These are phyloP conservation scores for Nesoenas mayeri DNA, from an alignment of 2,113 vertebrate genomes.

Conservation along the genomic window DNA sequence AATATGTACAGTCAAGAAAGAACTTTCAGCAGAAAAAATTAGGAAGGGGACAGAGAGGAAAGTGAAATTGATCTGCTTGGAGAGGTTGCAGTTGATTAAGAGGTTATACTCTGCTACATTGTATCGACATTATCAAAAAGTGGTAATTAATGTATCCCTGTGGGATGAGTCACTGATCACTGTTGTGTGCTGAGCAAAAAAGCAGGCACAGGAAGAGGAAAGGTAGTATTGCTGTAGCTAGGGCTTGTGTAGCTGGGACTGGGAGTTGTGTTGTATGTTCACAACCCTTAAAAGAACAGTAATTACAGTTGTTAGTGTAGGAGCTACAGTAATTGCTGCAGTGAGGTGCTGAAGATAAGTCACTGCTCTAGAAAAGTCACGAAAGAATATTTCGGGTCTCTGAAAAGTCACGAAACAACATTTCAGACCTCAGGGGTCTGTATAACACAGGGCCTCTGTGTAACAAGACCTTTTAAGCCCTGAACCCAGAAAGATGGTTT, in stretches of 20 bases:
- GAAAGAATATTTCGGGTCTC: neutral
- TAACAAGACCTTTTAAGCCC: fast-evolving
- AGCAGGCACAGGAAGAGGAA: neutral
- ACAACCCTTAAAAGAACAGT: neutral
- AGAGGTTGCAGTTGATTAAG: neutral
- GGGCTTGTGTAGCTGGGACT: no score
- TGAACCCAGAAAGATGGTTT: neutral
- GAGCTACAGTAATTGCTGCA: neutral
- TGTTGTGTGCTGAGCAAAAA: neutral
- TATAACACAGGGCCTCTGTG: fast-evolving
- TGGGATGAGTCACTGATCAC: fast-evolving
- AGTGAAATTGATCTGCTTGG: neutral
- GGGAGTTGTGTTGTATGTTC: neutral
- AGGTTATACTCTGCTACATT: neutral
- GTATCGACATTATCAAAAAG: neutral
- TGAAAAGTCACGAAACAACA: neutral
- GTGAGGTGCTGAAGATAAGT: neutral
- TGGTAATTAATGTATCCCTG: neutral
- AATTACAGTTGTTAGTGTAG: neutral
- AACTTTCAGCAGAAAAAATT: neutral
- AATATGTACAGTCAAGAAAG: neutral
- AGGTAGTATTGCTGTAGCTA: neutral
- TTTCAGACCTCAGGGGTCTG: fast-evolving
- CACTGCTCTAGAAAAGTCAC: neutral
- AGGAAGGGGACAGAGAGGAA: neutral